Conservation (phyloP, 2,797 vertebrate species). For the Enteromius argenteus region DNA sequence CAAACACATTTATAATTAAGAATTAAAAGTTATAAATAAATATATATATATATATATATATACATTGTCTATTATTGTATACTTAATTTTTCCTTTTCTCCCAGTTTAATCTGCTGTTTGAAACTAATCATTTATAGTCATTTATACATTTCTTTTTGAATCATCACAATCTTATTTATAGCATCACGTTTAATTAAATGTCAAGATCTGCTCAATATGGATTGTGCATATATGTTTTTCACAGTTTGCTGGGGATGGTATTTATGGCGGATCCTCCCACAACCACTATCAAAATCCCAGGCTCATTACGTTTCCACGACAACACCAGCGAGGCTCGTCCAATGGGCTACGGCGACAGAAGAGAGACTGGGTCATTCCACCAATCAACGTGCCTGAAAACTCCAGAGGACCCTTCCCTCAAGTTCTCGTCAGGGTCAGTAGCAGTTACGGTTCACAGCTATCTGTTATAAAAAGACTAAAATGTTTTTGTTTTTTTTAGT, state of each 20-base stretch:
- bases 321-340: constrained; percentile 79
- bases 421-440: constrained; percentile 96
- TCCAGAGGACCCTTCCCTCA: constrained; percentile 96
- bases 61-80: too few species aligned
- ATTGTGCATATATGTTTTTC: constrained; percentile 57
- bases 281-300: constrained; percentile 77
- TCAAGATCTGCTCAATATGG: neutral
- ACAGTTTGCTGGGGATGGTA: constrained; percentile 76
- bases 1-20: too few species aligned
- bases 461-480: neutral
- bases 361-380: constrained; percentile 98
- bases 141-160: neutral
- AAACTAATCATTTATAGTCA: neutral
- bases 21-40: too few species aligned
- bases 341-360: constrained; percentile 91
- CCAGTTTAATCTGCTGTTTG: neutral
- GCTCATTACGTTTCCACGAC: constrained; percentile 85
- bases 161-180: neutral
- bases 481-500: constrained; percentile 11
- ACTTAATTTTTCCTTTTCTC: neutral
- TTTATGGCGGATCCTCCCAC: constrained; percentile 74
- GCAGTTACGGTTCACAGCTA: neutral
- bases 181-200: neutral
- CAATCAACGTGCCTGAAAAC: constrained; percentile 98
- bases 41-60: too few species aligned